Percentiles rank a stretch among this genome's conserved stretches.
Conservation (phyloP, 2,888 invertebrate genomes). For the Aphrophora alni region DNA sequence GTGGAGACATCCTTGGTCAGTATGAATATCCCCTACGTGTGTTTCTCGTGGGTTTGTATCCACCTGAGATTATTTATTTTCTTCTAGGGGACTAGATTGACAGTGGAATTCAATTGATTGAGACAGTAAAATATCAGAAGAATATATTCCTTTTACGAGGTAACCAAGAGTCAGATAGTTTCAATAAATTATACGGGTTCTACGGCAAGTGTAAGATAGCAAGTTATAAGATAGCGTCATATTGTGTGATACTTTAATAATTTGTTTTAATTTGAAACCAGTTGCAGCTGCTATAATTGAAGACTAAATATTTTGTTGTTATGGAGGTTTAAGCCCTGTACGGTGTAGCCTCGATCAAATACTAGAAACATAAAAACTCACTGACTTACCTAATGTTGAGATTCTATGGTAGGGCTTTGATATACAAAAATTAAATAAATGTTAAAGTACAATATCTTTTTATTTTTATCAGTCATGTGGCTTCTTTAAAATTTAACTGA, state of each 20-base stretch:
- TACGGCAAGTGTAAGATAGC: background rate
- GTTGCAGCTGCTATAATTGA: conserved; percentile 69
- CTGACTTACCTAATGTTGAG: conserved; percentile 64
- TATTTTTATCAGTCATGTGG: too few relatives aligned
- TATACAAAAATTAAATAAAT: too few relatives aligned
- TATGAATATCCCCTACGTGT: background rate
- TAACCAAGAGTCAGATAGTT: background rate
- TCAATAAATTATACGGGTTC: background rate
- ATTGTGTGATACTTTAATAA: conserved; percentile 56
- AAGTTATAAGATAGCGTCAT: conserved; percentile 51
- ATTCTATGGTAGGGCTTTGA: too few relatives aligned
- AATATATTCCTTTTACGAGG: background rate
- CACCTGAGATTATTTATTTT: background rate
- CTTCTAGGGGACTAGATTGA: background rate
- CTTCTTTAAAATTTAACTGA: too few relatives aligned
- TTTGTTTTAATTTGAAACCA: conserved; percentile 62
- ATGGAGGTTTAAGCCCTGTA: conserved; percentile 60
- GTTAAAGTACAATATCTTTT: too few relatives aligned
- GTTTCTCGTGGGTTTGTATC: background rate
- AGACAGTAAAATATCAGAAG: background rate
- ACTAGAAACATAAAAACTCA: conserved; percentile 63
- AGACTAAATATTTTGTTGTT: conserved; percentile 70
- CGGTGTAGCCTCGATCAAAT: conserved; percentile 65
- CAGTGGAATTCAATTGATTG: background rate
- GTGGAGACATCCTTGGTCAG: background rate